These are phyloP conservation scores for Ernsta delagoae DNA, from an alignment of 2,888 invertebrate species.

Conservation along the genomic window DNA sequence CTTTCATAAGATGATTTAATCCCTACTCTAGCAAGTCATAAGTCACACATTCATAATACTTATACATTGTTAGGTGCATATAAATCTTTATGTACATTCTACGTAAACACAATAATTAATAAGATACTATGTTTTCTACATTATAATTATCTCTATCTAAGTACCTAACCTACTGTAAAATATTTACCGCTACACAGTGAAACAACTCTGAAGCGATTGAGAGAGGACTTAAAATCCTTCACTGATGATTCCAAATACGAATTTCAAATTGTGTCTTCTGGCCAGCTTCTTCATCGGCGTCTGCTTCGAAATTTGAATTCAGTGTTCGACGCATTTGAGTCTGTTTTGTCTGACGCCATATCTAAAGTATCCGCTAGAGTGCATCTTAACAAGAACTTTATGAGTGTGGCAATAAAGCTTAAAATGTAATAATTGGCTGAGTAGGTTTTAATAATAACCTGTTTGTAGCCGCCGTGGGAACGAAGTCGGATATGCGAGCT, in stretches of 20 bases:
- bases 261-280: slow-evolving; percentile 80
- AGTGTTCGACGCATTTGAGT: slow-evolving; percentile 61
- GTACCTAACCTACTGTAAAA: no score
- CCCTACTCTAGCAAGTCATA: no score
- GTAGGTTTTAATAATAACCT: slow-evolving; percentile 83
- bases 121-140: no score
- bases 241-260: slow-evolving; percentile 79
- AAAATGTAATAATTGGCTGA: slow-evolving; percentile 52
- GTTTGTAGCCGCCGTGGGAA: slow-evolving; percentile 83
- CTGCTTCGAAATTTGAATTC: slow-evolving; percentile 56
- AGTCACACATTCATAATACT: no score
- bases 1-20: no score
- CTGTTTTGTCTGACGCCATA: slow-evolving; percentile 56
- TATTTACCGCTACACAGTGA: slow-evolving; percentile 45
- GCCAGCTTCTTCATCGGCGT: slow-evolving; percentile 57
- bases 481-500: slow-evolving; percentile 82
- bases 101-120: no score
- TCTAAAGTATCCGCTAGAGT: slow-evolving; percentile 54
- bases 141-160: no score
- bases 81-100: no score
- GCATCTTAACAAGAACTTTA: slow-evolving; percentile 56
- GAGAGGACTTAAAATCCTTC: slow-evolving; percentile 82
- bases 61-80: no score
- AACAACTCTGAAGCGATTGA: slow-evolving; percentile 74
- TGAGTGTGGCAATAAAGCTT: slow-evolving; percentile 48